These are phyloP conservation scores for Lates japonicus DNA, from an alignment of 2,797 vertebrate species.

Conservation along the genomic window DNA sequence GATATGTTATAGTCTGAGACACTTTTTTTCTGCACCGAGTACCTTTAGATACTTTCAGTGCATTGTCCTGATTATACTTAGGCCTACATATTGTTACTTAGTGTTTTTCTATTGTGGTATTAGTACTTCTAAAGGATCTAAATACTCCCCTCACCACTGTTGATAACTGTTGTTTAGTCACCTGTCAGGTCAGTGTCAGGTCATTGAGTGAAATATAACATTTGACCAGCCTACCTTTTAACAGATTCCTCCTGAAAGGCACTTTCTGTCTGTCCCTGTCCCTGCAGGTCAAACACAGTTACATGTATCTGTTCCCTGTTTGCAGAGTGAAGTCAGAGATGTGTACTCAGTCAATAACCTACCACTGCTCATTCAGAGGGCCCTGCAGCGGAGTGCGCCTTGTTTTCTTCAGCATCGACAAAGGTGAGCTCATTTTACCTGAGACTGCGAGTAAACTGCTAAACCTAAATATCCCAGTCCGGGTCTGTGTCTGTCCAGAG, in stretches of 20 bases:
- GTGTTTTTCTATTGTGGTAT: not conserved
- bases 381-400: conserved; percentile 77
- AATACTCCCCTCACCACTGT: not conserved
- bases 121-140: not conserved
- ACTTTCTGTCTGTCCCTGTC: conserved; percentile 47
- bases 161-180: not conserved
- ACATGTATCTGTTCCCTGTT: not conserved
- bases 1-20: not conserved
- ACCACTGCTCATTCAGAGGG: conserved; percentile 71
- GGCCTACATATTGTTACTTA: not conserved
- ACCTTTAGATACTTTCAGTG: not conserved
- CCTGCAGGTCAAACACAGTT: conserved; percentile 54
- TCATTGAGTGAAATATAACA: not conserved
- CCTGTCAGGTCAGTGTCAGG: no score
- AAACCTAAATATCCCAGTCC: not conserved
- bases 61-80: not conserved
- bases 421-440: conserved; percentile 86
- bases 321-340: not conserved
- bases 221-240: conserved; percentile 52
- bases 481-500: no score
- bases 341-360: conserved; percentile 11
- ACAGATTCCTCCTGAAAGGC: conserved; percentile 51
- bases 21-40: not conserved
- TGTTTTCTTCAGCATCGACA: conserved; percentile 86
- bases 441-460: not conserved